A percentile compares a stretch with the other conserved stretches of the same genome.
Conservation (phyloP, 2,888 invertebrate species). For the Eupelmus urozonus region DNA sequence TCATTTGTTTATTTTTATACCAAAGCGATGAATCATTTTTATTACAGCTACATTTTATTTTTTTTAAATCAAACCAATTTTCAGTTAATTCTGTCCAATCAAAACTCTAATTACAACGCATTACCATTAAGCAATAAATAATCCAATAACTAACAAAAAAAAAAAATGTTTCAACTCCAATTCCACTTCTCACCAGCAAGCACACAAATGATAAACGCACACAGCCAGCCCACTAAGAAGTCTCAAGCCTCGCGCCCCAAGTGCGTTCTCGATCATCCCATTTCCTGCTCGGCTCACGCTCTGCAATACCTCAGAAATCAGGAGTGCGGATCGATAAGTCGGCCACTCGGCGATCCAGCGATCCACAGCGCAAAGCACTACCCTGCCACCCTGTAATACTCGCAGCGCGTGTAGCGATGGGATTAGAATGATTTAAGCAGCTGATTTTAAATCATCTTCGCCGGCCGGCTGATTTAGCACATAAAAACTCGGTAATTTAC, state of each 20-base stretch:
- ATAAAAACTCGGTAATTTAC: slow-evolving; percentile 58
- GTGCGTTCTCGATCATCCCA: slow-evolving; percentile 32
- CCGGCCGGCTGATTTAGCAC: slow-evolving; percentile 50
- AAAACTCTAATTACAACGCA: too few relatives aligned
- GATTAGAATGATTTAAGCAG: slow-evolving; percentile 57
- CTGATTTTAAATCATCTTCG: slow-evolving; percentile 60
- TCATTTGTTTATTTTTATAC: too few relatives aligned
- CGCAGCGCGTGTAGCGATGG: slow-evolving; percentile 15
- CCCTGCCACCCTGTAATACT: too few relatives aligned
- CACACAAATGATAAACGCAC: not conserved
- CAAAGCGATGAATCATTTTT: too few relatives aligned
- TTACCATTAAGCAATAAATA: too few relatives aligned
- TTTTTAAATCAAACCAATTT: too few relatives aligned
- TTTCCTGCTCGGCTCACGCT: slow-evolving; percentile 1
- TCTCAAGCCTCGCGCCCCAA: not conserved
- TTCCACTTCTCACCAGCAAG: too few relatives aligned
- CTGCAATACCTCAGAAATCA: slow-evolving; percentile 40
- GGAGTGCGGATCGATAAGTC: slow-evolving; percentile 45
- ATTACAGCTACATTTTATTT: too few relatives aligned
- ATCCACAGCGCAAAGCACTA: not conserved
- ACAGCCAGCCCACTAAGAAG: too few relatives aligned
- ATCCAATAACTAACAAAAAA: too few relatives aligned
- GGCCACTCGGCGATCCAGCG: not conserved
- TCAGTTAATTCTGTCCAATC: too few relatives aligned
- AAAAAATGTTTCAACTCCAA: too few relatives aligned